Evolutionary conservation across 2,113 vertebrate genomes (phyloP), one percentile per base, ranked within the genome.

Genomic region (Henicopernis longicauda): DNA sequence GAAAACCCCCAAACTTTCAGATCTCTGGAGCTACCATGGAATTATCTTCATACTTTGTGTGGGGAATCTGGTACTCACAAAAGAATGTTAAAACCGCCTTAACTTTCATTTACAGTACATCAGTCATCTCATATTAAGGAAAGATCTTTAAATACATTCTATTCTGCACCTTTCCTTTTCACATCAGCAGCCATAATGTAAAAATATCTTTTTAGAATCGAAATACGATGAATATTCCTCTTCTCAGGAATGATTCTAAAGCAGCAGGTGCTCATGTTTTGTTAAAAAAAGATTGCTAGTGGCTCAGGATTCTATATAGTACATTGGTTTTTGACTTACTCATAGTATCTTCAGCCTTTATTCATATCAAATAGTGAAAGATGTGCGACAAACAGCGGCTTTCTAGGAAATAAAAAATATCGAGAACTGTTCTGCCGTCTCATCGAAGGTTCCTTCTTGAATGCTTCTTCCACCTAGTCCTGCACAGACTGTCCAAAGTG

Each of bases 101-200:
- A 85, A 62, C 55, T 93, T 96, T 61, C 40, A 79, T 57, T 89
- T 91, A 55, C 42, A 79, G 59, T 63, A 67, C 31, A 72, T 79
- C 67, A 87, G 29, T 67, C 42, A 74, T 77, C 49, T 63, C 38
- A 42, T 66, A 70, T 62, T 86, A 89, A 85, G 44, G 52, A 91
- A 89, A 76, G 49, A 89, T 63, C 29, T 70, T 89, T 52, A 93
- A 78, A 88, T 73, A 73, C 14, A 63, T 81, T 83, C 21, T 76
- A 20, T 91, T 94, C 59, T 67, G 16, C 16, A 78, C 16, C 20
- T 81, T 94, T 78, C 32, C 9, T 26, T 95, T 90, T 54, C 6
- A 4, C 67, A 83, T 86, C 58, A 76, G 5, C 27, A 88, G 77
- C 69, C 47, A 47, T 80, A 92, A 93, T 50, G 55, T 66, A 88